Percentiles rank a stretch among this genome's conserved stretches.
Evolutionary conservation across 1,140 invertebrate species (phyloP).

Genomic region (Scaptomyza hsui): DNA sequence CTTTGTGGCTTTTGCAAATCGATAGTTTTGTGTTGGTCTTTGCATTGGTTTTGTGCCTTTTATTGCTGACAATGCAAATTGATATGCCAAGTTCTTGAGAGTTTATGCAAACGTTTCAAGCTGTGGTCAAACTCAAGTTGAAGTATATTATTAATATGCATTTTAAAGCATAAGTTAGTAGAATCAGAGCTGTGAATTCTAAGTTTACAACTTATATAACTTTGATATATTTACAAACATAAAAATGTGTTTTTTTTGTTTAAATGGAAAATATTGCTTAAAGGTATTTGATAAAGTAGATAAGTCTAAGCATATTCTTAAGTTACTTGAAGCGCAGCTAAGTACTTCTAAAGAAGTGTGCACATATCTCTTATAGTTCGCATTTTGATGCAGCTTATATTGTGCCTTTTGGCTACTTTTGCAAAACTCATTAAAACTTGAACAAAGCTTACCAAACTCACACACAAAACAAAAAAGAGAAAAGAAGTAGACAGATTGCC

Average conservation of each 20-base stretch:
- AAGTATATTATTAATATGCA: not conserved
- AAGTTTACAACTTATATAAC: no score
- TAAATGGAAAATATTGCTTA: constrained; percentile 1
- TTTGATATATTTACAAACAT: no score
- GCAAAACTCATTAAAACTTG: constrained; percentile 55
- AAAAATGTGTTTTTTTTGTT: constrained; percentile 4
- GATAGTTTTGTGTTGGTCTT: constrained; percentile 32
- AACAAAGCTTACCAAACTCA: constrained; percentile 1
- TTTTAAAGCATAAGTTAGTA: no score
- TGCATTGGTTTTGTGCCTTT: constrained; percentile 21
- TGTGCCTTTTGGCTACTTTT: constrained; percentile 8
- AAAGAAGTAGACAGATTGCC: constrained; percentile 14
- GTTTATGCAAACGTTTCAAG: not conserved
- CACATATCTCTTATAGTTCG: not conserved
- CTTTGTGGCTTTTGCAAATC: constrained; percentile 50
- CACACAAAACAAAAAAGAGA: not conserved
- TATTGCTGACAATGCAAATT: constrained; percentile 24
- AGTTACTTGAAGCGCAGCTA: not conserved
- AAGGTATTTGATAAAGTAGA: constrained; percentile 1
- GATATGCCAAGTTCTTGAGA: constrained; percentile 18
- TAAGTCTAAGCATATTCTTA: not conserved
- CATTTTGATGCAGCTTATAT: not conserved
- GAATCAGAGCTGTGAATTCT: no score
- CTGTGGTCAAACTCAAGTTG: not conserved
- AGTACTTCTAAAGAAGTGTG: constrained; percentile 3